Percentiles rank a stretch among this genome's conserved stretches.
These are phyloP conservation scores for Pyxicephalus adspersus DNA, from an alignment of 2,113 vertebrate species.

Conservation along the genomic window DNA sequence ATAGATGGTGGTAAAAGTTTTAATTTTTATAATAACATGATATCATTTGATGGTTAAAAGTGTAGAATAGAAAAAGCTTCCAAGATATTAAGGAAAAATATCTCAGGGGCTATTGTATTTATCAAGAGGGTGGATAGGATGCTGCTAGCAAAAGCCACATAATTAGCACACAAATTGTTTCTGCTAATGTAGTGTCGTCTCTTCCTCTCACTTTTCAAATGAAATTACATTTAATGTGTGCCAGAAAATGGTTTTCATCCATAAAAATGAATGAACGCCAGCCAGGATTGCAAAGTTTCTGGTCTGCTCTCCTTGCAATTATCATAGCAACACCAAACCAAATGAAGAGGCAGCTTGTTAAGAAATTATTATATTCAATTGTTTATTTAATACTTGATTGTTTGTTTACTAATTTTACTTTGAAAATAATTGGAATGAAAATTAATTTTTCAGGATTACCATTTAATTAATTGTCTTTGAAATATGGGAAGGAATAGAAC, in stretches of 20 bases:
- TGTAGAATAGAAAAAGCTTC: conserved; percentile 3
- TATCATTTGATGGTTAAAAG: neutral
- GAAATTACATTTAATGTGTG: conserved; percentile 49
- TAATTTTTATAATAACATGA: neutral
- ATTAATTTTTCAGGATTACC: too few relatives aligned
- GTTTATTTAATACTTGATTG: neutral
- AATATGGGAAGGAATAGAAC: too few relatives aligned
- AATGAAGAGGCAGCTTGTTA: conserved; percentile 42
- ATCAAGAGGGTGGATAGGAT: conserved; percentile 38
- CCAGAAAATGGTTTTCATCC: conserved; percentile 50
- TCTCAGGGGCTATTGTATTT: conserved; percentile 52
- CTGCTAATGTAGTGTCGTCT: conserved; percentile 47
- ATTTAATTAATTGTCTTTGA: too few relatives aligned
- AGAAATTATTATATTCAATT: neutral
- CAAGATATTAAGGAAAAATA: conserved; percentile 40
- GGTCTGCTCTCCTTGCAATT: conserved; percentile 43
- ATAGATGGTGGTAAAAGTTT: too few relatives aligned
- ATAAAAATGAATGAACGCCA: conserved; percentile 47
- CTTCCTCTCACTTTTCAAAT: conserved; percentile 48
- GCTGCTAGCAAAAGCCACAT: conserved; percentile 41
- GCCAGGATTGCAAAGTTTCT: conserved; percentile 20
- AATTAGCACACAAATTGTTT: conserved; percentile 54
- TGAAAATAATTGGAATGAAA: too few relatives aligned
- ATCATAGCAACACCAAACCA: conserved; percentile 34
- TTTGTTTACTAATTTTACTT: too few relatives aligned